These are phyloP conservation scores for Cloeon dipterum DNA, from an alignment of 2,888 invertebrate genomes.

Conservation along the genomic window DNA sequence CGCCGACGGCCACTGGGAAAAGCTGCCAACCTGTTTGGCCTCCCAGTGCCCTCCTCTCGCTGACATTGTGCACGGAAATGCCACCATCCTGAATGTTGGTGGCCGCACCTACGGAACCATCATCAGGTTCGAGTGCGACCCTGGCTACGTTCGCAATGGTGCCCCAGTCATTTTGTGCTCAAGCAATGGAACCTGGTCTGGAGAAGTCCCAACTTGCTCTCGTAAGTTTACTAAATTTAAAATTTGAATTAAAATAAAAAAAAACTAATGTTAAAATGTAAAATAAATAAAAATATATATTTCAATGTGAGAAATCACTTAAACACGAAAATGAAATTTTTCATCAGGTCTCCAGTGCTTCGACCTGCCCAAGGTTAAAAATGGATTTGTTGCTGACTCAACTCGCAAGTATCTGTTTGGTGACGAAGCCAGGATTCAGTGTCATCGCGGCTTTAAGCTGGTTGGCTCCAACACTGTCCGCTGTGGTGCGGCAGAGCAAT, in stretches of 20 bases:
- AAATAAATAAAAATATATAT: slow-evolving; percentile 1
- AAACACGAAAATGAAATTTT: too few relatives aligned
- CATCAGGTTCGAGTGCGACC: slow-evolving; percentile 75
- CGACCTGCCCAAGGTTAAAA: slow-evolving; percentile 54
- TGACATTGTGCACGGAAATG: slow-evolving; percentile 70
- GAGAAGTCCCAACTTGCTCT: slow-evolving; percentile 67
- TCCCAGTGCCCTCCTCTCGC: slow-evolving; percentile 74
- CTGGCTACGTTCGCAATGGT: slow-evolving; percentile 70
- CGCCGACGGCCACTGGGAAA: slow-evolving; percentile 79
- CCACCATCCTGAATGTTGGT: slow-evolving; percentile 68
- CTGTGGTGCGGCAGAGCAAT: slow-evolving; percentile 65
- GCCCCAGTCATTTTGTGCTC: slow-evolving; percentile 80
- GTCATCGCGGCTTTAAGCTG: slow-evolving; percentile 71
- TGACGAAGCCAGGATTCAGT: slow-evolving; percentile 79
- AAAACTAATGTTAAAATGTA: not conserved
- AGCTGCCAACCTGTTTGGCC: slow-evolving; percentile 74
- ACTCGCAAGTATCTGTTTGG: slow-evolving; percentile 57
- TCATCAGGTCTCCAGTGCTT: slow-evolving; percentile 42
- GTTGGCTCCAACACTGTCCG: slow-evolving; percentile 61
- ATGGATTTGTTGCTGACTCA: slow-evolving; percentile 66
- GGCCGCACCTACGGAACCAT: slow-evolving; percentile 86
- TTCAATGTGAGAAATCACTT: slow-evolving; percentile 2
- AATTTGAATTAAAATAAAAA: not conserved
- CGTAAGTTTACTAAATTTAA: slow-evolving; percentile 24
- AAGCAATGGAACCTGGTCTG: slow-evolving; percentile 92